Evolutionary conservation across 2,113 vertebrate genomes (phyloP).

Genomic region (Dinomys branickii): DNA sequence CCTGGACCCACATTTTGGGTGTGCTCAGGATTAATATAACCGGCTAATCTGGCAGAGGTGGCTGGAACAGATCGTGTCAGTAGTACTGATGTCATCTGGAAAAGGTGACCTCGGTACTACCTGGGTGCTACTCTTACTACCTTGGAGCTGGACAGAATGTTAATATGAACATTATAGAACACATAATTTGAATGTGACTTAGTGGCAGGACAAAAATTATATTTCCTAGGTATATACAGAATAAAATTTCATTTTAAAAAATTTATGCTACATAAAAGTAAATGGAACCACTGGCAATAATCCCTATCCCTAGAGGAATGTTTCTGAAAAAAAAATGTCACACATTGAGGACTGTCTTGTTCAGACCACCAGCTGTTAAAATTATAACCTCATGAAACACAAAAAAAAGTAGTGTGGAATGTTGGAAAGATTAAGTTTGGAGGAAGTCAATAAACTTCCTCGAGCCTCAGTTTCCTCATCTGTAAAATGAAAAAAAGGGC

Average conservation of each 20-base stretch:
- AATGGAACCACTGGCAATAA: background rate
- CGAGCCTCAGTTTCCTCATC: background rate
- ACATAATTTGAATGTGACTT: background rate
- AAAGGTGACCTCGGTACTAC: too few species aligned
- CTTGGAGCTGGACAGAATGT: background rate
- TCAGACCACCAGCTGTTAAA: background rate
- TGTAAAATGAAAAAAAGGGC: background rate
- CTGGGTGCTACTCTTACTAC: background rate
- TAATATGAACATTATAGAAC: background rate
- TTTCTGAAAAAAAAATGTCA: background rate
- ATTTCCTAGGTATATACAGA: background rate
- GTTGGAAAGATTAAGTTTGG: background rate
- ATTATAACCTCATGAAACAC: background rate
- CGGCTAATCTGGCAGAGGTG: background rate
- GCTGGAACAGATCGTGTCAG: background rate
- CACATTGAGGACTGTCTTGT: background rate
- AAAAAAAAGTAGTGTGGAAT: background rate
- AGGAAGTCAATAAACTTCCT: background rate
- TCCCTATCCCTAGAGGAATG: background rate
- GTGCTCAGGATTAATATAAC: background rate
- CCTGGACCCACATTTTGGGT: rapidly evolving
- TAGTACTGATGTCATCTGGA: background rate
- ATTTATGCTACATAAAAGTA: background rate
- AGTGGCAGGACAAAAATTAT: background rate
- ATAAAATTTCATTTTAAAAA: background rate